Percentiles rank a stretch among this genome's conserved stretches.
Conservation (phyloP, 2,888 invertebrate species). For the Notodonta dromedarius region DNA sequence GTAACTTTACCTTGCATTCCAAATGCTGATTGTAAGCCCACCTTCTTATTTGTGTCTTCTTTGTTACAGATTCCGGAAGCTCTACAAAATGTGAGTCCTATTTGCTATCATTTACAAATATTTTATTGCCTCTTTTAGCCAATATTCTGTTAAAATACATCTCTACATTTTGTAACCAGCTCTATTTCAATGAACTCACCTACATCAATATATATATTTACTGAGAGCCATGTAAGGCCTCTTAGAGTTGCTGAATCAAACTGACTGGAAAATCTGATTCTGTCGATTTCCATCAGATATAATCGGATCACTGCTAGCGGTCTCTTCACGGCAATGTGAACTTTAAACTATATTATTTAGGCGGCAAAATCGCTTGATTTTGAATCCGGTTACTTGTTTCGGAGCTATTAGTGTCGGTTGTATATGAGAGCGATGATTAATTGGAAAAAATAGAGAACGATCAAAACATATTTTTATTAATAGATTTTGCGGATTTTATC, state of each 20-base stretch:
- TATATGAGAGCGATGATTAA: background rate
- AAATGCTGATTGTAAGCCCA: too few species aligned
- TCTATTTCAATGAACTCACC: background rate
- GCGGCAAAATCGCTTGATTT: conserved; percentile 16
- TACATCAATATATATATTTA: conserved; percentile 24
- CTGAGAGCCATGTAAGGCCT: conserved; percentile 39
- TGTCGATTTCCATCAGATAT: conserved; percentile 48
- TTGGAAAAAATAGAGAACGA: background rate
- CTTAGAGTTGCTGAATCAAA: conserved; percentile 37
- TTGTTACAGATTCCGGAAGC: too few species aligned
- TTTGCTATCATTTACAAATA: too few species aligned
- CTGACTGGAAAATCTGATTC: conserved; percentile 51
- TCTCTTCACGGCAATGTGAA: conserved; percentile 30
- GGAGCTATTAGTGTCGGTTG: conserved; percentile 9
- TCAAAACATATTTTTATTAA: background rate
- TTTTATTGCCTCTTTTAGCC: too few species aligned
- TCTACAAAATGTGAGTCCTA: too few species aligned
- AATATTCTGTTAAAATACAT: too few species aligned
- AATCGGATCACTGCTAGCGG: conserved; percentile 35
- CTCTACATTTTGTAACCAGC: background rate
- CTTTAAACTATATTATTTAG: conserved; percentile 25
- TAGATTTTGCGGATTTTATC: too few species aligned
- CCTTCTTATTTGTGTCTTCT: too few species aligned
- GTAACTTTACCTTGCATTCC: too few species aligned
- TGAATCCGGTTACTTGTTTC: conserved; percentile 14